These are phyloP conservation scores for Caenorhabditis sp. DNA, from an alignment of 2,888 invertebrate species.

Conservation along the genomic window DNA sequence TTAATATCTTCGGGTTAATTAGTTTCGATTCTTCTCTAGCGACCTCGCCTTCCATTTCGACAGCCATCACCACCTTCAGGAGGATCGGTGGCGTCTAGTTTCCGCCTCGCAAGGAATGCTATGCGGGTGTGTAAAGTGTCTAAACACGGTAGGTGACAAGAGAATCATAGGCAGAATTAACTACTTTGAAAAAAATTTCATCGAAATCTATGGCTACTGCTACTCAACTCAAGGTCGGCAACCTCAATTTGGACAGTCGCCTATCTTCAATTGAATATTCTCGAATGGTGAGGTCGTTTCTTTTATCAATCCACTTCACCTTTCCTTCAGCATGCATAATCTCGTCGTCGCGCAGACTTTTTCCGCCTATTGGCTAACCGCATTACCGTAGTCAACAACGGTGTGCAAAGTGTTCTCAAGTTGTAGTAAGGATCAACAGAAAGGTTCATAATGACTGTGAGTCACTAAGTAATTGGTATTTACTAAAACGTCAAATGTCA, in stretches of 20 bases:
- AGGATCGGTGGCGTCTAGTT: slow-evolving; percentile 23
- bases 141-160: slow-evolving; percentile 47
- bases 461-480: slow-evolving; percentile 14
- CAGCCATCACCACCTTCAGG: background rate
- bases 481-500: too few relatives aligned
- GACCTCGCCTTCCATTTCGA: background rate
- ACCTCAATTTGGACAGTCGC: background rate
- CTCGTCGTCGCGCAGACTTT: background rate
- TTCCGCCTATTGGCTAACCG: slow-evolving; percentile 43
- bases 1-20: background rate
- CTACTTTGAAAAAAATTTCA: slow-evolving; percentile 14
- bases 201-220: slow-evolving; percentile 7
- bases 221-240: background rate
- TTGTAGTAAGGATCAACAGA: slow-evolving; percentile 46
- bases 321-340: slow-evolving; percentile 44
- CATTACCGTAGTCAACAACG: slow-evolving; percentile 54
- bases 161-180: slow-evolving; percentile 1
- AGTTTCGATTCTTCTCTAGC: background rate
- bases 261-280: background rate
- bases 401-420: slow-evolving; percentile 35
- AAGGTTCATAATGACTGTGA: slow-evolving; percentile 40
- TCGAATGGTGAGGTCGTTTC: slow-evolving; percentile 15
- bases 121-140: slow-evolving; percentile 56
- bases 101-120: slow-evolving; percentile 36
- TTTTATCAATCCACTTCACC: slow-evolving; percentile 30